These are phyloP conservation scores for Poeciliopsis gracilis DNA, from an alignment of 2,797 vertebrate species.

Conservation along the genomic window DNA sequence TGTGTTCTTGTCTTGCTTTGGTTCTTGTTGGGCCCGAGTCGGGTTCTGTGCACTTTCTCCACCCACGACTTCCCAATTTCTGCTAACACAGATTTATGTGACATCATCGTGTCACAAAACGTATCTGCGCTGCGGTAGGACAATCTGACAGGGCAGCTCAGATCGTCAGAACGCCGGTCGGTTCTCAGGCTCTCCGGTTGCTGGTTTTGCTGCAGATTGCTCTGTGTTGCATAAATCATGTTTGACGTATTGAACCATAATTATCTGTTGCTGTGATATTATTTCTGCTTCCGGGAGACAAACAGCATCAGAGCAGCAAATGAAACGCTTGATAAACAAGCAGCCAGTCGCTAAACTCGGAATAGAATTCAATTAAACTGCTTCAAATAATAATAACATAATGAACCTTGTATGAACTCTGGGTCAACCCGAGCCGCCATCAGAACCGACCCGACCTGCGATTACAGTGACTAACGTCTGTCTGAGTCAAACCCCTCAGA, in stretches of 20 bases:
- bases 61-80: too few species aligned
- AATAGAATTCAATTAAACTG: constrained; percentile 42
- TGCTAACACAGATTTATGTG: too few species aligned
- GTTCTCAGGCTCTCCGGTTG: too few species aligned
- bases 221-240: neutral
- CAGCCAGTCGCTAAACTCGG: constrained; percentile 26
- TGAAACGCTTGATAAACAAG: neutral
- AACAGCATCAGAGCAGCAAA: neutral
- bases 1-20: too few species aligned
- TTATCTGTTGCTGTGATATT: neutral
- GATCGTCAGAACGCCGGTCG: too few species aligned
- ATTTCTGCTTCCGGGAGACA: neutral
- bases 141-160: too few species aligned
- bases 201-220: neutral
- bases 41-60: too few species aligned
- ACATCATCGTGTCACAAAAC: neutral
- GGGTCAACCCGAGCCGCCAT: neutral
- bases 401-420: constrained; percentile 31
- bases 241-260: neutral
- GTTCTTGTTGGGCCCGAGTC: too few species aligned
- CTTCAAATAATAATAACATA: constrained; percentile 38
- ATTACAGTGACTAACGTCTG: too few species aligned
- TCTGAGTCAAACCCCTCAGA: constrained; percentile 9
- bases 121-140: too few species aligned
- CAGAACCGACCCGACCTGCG: too few species aligned